Evolutionary conservation across 2,888 invertebrate species (phyloP), one percentile per base, ranked within the genome.

Genomic region (Caenorhabditis wallacei): DNA sequence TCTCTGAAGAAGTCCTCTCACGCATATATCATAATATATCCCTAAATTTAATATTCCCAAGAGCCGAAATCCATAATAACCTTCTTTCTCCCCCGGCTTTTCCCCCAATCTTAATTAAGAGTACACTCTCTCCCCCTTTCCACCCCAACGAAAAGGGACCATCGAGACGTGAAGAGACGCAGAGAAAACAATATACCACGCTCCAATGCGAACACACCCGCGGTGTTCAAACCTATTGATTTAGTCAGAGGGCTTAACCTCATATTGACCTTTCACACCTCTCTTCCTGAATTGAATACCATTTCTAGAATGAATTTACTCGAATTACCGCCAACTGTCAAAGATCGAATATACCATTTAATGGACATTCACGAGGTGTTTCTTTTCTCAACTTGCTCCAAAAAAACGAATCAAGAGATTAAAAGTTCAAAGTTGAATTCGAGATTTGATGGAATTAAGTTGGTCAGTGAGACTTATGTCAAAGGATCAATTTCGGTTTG

Each of bases 341-440:
- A 48, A 48, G 46, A 35, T 37, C 35, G n/a, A 37, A 30, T 57
- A 35, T 57, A 37, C 20, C n/a, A 35, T 4, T 18, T 10, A n/a
- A 57, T 57, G 57, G 18, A 57, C 1, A 20, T 37, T 10, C 57
- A 57, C 30, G 57, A 57, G 11, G 8, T 57, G 0, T 57, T 57
- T 7, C 11, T 57, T 0, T 10, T 57, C 8, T 30, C 30, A 7
- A 37, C 37, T 20, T 57, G 57, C 20, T 57, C 57, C 1, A 18
- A 30, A 30, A 26, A 56, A n/a, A 26, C 56, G 4, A 56, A 56
- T 40, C 16, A 8, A 16, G 46, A 7, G 7, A 48, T 48, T 18
- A n/a, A 18, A 48, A 2, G 2, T 4, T 48, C 46, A 18, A 8
- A 18, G 18, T 2, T 48, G 3, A n/a, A 18, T 4, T 18, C 3